A percentile compares a stretch with the other conserved stretches of the same genome.
Evolutionary conservation across 2,113 vertebrate species (phyloP).

Genomic region (Empidonax traillii): DNA sequence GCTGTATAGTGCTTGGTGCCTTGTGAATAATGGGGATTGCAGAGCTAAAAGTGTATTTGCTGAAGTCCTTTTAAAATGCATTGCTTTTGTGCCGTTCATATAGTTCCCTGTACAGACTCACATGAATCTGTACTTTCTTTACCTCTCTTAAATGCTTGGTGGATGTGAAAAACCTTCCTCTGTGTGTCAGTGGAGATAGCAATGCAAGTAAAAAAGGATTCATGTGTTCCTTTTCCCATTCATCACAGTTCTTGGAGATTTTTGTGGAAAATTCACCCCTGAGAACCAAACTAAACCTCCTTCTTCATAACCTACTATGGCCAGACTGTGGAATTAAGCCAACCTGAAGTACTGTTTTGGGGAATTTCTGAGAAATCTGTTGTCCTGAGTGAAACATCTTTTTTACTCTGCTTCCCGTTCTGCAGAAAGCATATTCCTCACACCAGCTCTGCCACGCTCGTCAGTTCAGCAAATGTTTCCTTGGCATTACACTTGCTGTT

Average conservation of each 20-base stretch:
- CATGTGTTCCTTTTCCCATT: neutral
- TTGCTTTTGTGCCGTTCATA: neutral
- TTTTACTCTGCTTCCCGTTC: neutral
- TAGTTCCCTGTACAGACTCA: neutral
- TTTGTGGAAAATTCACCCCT: neutral
- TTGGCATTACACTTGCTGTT: slow-evolving; percentile 59
- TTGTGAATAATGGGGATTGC: neutral
- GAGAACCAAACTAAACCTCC: neutral
- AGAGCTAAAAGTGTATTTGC: neutral
- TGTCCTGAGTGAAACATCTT: neutral
- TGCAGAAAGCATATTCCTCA: slow-evolving; percentile 9
- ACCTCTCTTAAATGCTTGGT: neutral
- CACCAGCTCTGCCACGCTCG: neutral
- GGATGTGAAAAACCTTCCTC: neutral
- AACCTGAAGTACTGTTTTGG: neutral
- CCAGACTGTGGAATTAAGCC: neutral
- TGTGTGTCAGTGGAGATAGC: neutral
- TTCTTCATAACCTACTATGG: neutral
- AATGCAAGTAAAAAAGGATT: neutral
- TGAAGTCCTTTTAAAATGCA: neutral
- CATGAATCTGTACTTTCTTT: neutral
- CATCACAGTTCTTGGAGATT: neutral
- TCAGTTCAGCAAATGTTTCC: slow-evolving; percentile 37
- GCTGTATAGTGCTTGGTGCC: neutral
- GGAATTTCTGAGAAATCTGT: neutral